Evolutionary conservation across 2,888 invertebrate species (phyloP).

Genomic region (Lasioglossum villosulum): DNA sequence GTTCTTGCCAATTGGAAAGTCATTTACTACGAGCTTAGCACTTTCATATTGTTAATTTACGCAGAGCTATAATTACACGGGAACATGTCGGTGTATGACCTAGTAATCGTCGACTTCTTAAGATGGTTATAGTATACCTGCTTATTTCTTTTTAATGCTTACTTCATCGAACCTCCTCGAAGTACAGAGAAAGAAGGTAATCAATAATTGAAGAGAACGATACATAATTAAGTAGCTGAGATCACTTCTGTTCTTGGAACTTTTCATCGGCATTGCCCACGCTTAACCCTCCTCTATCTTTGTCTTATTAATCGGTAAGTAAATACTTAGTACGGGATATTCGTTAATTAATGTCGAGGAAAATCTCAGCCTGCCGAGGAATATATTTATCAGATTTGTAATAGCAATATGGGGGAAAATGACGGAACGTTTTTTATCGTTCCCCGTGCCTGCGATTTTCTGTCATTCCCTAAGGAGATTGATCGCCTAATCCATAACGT

Average conservation of each 20-base stretch:
- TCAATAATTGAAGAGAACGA: conserved; percentile 6
- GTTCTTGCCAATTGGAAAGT: not conserved
- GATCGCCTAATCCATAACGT: conserved; percentile 71
- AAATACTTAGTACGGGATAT: not conserved
- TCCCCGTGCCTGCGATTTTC: conserved; percentile 34
- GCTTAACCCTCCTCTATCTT: not conserved
- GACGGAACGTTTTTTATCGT: conserved; percentile 39
- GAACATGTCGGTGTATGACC: not conserved
- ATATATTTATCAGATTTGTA: conserved; percentile 1
- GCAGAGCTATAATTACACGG: not conserved
- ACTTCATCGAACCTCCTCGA: not conserved
- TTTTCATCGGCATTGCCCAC: not conserved
- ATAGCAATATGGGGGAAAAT: conserved; percentile 24
- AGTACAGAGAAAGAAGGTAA: not conserved
- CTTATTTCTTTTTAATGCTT: not conserved
- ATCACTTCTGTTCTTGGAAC: not conserved
- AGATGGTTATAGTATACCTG: not conserved
- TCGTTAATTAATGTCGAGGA: not conserved
- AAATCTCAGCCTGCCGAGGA: not conserved
- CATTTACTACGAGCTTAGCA: not conserved
- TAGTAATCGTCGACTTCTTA: not conserved
- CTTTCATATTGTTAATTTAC: not conserved
- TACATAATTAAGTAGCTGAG: not conserved
- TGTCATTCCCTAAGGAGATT: conserved; percentile 59
- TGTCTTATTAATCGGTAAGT: not conserved